Percentiles rank a stretch among this genome's conserved stretches.
These are phyloP conservation scores for Danio tinwini DNA, from an alignment of 2,797 vertebrate species.

Conservation along the genomic window DNA sequence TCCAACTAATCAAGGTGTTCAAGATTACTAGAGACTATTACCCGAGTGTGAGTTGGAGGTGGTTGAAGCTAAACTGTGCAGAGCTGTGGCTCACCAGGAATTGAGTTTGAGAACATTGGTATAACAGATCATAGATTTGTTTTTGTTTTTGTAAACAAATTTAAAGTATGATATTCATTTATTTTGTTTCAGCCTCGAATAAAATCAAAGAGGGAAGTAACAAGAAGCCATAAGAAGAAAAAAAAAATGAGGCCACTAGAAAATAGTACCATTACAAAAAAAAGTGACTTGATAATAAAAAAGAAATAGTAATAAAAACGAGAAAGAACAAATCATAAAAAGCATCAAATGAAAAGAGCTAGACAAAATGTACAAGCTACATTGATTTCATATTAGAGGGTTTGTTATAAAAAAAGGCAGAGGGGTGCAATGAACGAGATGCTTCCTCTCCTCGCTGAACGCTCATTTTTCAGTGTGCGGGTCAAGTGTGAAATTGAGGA, in stretches of 20 bases:
- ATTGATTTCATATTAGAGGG: constrained; percentile 20
- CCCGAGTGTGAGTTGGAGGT: not conserved
- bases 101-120: too few relatives aligned
- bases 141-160: not conserved
- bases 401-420: constrained; percentile 24
- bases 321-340: too few relatives aligned
- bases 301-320: not conserved
- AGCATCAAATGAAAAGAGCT: not conserved
- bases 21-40: too few relatives aligned
- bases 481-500: constrained; percentile 54
- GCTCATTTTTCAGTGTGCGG: constrained; percentile 43
- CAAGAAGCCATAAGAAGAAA: not conserved
- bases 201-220: not conserved
- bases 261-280: not conserved
- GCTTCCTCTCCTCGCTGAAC: constrained; percentile 43
- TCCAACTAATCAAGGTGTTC: too few relatives aligned
- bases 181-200: not conserved
- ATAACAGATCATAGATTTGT: not conserved
- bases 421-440: constrained; percentile 30
- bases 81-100: too few relatives aligned
- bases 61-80: too few relatives aligned
- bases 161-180: not conserved
- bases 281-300: not conserved
- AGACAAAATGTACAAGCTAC: constrained; percentile 27
- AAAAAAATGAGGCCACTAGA: not conserved